These are phyloP conservation scores for Danio tinwini DNA, from an alignment of 2,797 vertebrate species.

Conservation along the genomic window DNA sequence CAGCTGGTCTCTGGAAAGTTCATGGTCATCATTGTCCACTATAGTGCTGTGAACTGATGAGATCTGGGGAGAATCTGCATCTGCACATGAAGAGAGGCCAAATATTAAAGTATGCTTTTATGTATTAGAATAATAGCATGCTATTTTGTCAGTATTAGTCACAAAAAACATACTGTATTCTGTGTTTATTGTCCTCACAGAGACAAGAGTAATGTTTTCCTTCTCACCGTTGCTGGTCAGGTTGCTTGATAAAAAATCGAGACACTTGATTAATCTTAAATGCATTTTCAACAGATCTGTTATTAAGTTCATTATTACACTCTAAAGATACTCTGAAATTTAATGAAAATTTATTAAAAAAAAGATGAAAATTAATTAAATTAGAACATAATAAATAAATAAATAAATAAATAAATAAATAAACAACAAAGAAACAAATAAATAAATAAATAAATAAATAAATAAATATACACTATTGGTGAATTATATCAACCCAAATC, in stretches of 20 bases:
- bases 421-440: too few relatives aligned
- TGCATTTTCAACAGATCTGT: constrained; percentile 10
- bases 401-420: too few relatives aligned
- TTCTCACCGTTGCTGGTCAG: constrained; percentile 50
- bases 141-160: neutral
- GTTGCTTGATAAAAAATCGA: constrained; percentile 50
- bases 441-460: too few relatives aligned
- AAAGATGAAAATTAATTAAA: too few relatives aligned
- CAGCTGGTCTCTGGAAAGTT: constrained; percentile 54
- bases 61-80: constrained; percentile 62
- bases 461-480: too few relatives aligned
- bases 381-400: too few relatives aligned
- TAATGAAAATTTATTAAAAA: too few relatives aligned
- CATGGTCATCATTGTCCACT: constrained; percentile 59
- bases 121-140: neutral
- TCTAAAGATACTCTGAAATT: too few relatives aligned
- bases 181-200: constrained; percentile 61
- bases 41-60: constrained; percentile 61
- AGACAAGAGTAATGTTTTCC: constrained; percentile 65
- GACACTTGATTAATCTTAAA: neutral
- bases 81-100: constrained; percentile 26
- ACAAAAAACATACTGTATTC: constrained; percentile 56
- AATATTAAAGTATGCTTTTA: neutral
- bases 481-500: too few relatives aligned
- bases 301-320: neutral